Base-by-base conservation (phyloP, 2,888 invertebrate species). In the Drosophila picticornis region DNA sequence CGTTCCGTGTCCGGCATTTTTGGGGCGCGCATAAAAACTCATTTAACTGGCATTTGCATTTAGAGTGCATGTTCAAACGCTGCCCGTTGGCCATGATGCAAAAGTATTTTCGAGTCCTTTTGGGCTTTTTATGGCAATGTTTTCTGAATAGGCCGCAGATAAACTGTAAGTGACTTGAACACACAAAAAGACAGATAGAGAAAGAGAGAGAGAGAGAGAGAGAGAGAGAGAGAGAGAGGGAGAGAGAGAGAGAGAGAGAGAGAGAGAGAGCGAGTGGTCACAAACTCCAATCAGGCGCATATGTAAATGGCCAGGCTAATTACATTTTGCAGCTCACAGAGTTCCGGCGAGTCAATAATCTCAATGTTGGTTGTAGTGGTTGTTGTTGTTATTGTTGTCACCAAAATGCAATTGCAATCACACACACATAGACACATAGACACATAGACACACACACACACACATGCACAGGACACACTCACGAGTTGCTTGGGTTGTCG, bases 31-130 rank as follows among this genome's bases (percentile, higher is more conserved):
- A 78, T 82, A 77, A 86, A 90, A 88, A 88, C 88, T 90, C 88
- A 86, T 88, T 88, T 86, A 83, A 86, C 77, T 90, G 86, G 81
- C 81, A 90, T 88, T 88, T 88, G 84, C 88, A 83, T 90, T 88
- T 86, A 84, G 90, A 88, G 83, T 89, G 85, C 89, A 87, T 79
- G 84, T 79, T 71, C 59, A 70, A 51, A 68, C 61, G 46, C 19
- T 43, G 57, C 29, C 50, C 56, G 48, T 55, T 40, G 48, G 61
- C 51, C 70, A 56, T 58, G 55, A 36, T 52, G 56, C 43, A 55
- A 76, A 77, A 68, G 73, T 69, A 61, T 73, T 71, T 53, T n/a
- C 13, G 43, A 52, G 61, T 36, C 53, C 31, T n/a, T 62, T 57
- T 34, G n/a, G 46, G 29, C 55, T 55, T 40, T 31, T 53, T 75